phyloP scores from a whole-genome alignment of 2,113 vertebrate species.

The Elanus axillaris region DNA sequence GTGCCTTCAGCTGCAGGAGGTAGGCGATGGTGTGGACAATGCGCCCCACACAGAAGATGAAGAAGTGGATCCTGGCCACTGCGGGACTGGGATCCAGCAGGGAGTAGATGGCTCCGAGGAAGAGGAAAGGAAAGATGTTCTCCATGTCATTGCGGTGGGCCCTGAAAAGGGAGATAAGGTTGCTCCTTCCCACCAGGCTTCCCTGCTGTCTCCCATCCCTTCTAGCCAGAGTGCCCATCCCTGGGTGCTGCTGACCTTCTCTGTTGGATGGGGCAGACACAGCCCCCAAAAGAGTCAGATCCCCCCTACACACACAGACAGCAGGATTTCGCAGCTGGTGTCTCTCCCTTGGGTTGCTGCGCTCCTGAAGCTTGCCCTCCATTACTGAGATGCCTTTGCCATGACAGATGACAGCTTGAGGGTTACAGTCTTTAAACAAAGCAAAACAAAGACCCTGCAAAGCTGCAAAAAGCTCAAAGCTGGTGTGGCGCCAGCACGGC shows the following conservation, averaged over 20 bases:
- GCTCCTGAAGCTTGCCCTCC: neutral
- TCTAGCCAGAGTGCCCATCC: neutral
- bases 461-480: neutral
- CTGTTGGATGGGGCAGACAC: neutral
- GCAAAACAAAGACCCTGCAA: neutral
- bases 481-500: neutral
- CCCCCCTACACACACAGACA: neutral
- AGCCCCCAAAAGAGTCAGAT: neutral
- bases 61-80: constrained; percentile 86
- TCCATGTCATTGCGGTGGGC: constrained; percentile 92
- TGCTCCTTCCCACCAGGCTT: neutral
- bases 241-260: neutral
- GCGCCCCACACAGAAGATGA: constrained; percentile 81
- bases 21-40: constrained; percentile 86
- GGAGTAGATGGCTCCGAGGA: constrained; percentile 89
- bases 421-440: neutral
- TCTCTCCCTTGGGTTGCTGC: neutral
- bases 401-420: neutral
- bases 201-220: neutral
- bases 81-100: constrained; percentile 77
- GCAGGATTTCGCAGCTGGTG: neutral
- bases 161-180: constrained; percentile 61
- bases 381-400: neutral
- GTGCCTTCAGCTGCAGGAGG: constrained; percentile 77
- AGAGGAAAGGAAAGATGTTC: constrained; percentile 94